Conservation (phyloP, 1,140 invertebrate species). For the Caenorhabditis tropicalis region DNA sequence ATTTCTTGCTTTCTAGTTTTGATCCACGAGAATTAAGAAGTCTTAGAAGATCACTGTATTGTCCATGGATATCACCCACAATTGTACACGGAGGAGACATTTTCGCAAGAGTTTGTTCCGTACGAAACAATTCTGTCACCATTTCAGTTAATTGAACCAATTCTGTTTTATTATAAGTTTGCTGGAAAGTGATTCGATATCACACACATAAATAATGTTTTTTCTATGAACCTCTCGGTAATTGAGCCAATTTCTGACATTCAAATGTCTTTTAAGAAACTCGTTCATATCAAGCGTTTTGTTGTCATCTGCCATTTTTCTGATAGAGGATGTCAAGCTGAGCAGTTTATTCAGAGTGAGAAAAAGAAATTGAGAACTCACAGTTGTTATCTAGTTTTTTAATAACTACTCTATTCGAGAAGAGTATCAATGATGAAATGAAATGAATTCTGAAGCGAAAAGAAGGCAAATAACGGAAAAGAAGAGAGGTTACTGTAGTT, state of each 20-base stretch:
- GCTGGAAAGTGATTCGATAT: background rate
- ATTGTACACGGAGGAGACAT: background rate
- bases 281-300: background rate
- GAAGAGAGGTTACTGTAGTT: too few species aligned
- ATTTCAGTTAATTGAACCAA: background rate
- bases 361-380: too few species aligned
- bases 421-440: too few species aligned
- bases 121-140: background rate
- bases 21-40: background rate
- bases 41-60: background rate
- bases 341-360: too few species aligned
- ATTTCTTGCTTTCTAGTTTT: background rate
- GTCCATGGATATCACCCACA: conserved; percentile 1
- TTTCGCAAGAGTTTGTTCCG: background rate
- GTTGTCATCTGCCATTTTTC: background rate
- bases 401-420: too few species aligned
- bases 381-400: too few species aligned
- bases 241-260: background rate
- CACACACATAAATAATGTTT: too few species aligned
- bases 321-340: background rate
- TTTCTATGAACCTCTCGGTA: background rate
- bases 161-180: background rate
- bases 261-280: background rate
- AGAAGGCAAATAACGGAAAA: too few species aligned
- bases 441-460: too few species aligned